Evolutionary conservation across 2,797 vertebrate species (phyloP).

Genomic region (Serranus cabrilla): DNA sequence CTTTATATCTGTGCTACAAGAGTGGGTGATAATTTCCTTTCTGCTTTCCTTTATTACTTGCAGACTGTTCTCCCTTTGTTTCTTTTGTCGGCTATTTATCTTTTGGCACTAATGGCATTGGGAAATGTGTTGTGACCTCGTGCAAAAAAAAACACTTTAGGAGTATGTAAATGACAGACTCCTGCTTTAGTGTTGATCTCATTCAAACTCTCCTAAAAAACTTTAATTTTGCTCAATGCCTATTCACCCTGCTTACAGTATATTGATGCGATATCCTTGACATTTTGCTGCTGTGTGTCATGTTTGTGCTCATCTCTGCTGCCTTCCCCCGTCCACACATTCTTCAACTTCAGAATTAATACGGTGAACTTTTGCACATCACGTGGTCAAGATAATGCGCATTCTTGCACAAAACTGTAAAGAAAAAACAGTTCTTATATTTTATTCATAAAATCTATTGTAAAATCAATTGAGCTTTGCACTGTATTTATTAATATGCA

Average conservation of each 20-base stretch:
- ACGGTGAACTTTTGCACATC: no score
- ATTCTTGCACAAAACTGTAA: neutral
- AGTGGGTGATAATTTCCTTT: slow-evolving; percentile 24
- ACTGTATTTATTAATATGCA: no score
- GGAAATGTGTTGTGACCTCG: slow-evolving; percentile 18
- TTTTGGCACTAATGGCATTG: slow-evolving; percentile 20
- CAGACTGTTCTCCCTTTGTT: slow-evolving; percentile 41
- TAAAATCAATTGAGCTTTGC: neutral
- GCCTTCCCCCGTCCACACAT: no score
- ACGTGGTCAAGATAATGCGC: neutral
- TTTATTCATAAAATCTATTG: neutral
- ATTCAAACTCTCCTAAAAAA: slow-evolving; percentile 1
- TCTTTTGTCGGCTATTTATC: slow-evolving; percentile 36
- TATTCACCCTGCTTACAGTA: neutral
- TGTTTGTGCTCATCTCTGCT: no score
- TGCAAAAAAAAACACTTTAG: neutral
- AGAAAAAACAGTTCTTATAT: neutral
- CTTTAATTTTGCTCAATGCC: neutral
- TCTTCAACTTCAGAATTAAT: no score
- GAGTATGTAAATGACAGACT: neutral
- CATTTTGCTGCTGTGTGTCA: no score
- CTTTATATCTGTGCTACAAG: slow-evolving; percentile 44
- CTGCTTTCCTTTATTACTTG: slow-evolving; percentile 39
- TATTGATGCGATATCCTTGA: neutral
- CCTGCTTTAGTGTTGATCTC: neutral